Percentiles rank a stretch among this genome's conserved stretches.
These are phyloP conservation scores for Cheiracanthium punctorium DNA, from an alignment of 2,888 invertebrate genomes.

Conservation along the genomic window DNA sequence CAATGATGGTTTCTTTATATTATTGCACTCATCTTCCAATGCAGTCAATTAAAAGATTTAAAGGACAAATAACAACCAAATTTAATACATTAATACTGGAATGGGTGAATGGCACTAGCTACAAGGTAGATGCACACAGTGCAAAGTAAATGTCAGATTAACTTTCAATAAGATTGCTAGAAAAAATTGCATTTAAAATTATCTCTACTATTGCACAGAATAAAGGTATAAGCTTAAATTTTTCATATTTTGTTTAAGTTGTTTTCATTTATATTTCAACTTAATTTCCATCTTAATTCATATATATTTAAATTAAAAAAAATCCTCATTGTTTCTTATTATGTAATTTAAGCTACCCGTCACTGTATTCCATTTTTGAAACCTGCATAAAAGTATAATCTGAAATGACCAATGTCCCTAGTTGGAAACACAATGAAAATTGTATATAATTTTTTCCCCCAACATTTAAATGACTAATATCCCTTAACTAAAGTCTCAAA, in stretches of 20 bases:
- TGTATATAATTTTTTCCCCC: not conserved
- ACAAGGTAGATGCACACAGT: no score
- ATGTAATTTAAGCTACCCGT: not conserved
- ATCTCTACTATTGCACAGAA: no score
- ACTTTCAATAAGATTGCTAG: no score
- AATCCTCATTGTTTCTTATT: not conserved
- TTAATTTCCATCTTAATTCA: no score
- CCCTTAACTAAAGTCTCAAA: not conserved
- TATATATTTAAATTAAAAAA: no score
- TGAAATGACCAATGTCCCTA: not conserved
- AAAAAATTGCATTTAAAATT: no score
- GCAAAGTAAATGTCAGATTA: no score
- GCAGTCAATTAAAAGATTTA: not conserved
- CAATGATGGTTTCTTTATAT: constrained; percentile 13
- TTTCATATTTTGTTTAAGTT: no score
- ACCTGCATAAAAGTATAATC: not conserved
- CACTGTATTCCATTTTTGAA: not conserved
- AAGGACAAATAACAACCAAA: not conserved
- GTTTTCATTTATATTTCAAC: no score
- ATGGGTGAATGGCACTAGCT: not conserved
- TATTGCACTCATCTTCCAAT: not conserved
- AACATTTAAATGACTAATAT: not conserved
- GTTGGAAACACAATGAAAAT: not conserved
- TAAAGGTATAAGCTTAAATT: no score
- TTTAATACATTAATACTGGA: not conserved